phyloP scores from a whole-genome alignment of 23 tunicate genomes.

The Trididemnum miniatum region DNA sequence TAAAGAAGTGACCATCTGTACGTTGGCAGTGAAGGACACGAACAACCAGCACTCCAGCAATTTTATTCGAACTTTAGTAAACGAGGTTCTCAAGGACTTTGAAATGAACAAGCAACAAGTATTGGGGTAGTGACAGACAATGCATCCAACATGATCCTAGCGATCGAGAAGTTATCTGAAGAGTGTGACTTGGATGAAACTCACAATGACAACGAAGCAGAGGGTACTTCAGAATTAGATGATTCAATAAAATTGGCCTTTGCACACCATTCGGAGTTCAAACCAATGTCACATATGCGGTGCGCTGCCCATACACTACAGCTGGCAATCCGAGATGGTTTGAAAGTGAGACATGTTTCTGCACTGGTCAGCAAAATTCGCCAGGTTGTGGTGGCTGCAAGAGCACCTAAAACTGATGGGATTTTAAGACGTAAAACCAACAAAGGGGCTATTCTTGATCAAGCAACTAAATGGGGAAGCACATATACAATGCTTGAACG shows the following conservation, averaged over 20 bases:
- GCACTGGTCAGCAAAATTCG: constrained; percentile 33
- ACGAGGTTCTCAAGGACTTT: too few relatives aligned
- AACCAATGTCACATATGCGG: constrained; percentile 18
- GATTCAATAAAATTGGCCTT: neutral
- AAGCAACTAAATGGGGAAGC: constrained; percentile 35
- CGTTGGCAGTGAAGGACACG: neutral
- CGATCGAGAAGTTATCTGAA: neutral
- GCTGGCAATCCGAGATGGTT: constrained; percentile 48
- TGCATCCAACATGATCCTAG: neutral
- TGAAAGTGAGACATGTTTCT: constrained; percentile 24
- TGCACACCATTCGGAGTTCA: too few relatives aligned
- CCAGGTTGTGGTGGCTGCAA: constrained; percentile 42
- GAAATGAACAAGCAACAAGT: neutral
- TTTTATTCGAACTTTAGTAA: too few relatives aligned
- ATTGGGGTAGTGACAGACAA: neutral
- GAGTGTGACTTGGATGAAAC: neutral
- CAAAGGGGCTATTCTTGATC: constrained; percentile 34
- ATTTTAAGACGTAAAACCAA: constrained; percentile 20
- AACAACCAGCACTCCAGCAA: neutral
- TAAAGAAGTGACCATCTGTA: neutral
- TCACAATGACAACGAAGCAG: neutral
- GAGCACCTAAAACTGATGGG: constrained; percentile 35
- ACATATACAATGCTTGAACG: constrained; percentile 39
- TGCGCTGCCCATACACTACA: constrained; percentile 35
- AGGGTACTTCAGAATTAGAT: neutral